phyloP scores from a whole-genome alignment of 2,888 invertebrate species.

The Smittia aterrima region DNA sequence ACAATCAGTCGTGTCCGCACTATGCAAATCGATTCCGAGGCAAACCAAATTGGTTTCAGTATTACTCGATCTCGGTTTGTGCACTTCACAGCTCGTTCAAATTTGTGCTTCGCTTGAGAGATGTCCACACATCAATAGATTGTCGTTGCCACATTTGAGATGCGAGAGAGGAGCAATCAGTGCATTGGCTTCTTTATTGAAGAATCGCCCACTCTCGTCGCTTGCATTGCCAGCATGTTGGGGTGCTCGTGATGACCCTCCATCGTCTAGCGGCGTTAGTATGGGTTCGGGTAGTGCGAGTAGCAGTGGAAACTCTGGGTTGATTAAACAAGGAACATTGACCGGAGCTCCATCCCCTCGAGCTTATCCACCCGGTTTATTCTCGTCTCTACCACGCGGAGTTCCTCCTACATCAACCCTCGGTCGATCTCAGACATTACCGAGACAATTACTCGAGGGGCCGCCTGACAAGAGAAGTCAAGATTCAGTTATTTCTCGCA shows the following conservation, averaged over 20 bases:
- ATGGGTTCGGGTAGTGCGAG: constrained; percentile 56
- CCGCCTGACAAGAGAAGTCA: constrained; percentile 56
- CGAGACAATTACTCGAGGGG: constrained; percentile 55
- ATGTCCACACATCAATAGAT: constrained; percentile 56
- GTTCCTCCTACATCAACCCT: constrained; percentile 54
- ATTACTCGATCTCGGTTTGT: constrained; percentile 58
- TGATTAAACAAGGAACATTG: constrained; percentile 48
- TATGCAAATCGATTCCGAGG: constrained; percentile 51
- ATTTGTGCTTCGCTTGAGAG: constrained; percentile 56
- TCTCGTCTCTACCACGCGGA: constrained; percentile 57
- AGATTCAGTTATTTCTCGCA: constrained; percentile 57
- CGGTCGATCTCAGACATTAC: constrained; percentile 55
- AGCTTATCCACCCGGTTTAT: constrained; percentile 51
- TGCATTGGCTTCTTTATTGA: constrained; percentile 56
- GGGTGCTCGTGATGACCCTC: constrained; percentile 57
- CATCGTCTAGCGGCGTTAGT: constrained; percentile 56
- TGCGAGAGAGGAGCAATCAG: constrained; percentile 58
- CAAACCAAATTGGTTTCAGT: constrained; percentile 54
- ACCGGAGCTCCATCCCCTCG: constrained; percentile 48
- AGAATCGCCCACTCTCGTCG: constrained; percentile 55
- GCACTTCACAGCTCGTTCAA: constrained; percentile 57
- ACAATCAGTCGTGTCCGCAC: constrained; percentile 58
- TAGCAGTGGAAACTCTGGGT: constrained; percentile 52
- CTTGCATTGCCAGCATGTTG: constrained; percentile 57
- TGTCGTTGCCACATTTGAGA: constrained; percentile 58